phyloP scores from a whole-genome alignment of 2,113 vertebrate genomes.

The Epinephelus lanceolatus region DNA sequence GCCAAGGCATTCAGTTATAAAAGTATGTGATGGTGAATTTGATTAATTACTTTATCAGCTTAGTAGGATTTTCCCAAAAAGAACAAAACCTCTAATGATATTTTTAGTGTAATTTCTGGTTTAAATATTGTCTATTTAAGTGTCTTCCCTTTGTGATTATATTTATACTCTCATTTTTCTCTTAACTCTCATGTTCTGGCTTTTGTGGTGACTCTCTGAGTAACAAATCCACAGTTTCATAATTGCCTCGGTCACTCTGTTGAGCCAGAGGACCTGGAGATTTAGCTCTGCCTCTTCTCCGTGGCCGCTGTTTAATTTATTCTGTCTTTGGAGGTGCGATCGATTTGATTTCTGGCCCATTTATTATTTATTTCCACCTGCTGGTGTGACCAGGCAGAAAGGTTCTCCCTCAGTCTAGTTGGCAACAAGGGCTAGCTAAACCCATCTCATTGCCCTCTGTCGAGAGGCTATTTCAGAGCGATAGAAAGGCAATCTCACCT shows the following conservation, averaged over 20 bases:
- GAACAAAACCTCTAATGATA: conserved; percentile 18
- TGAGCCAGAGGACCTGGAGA: not conserved
- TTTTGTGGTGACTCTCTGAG: not conserved
- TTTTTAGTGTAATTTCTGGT: conserved; percentile 25
- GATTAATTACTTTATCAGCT: conserved; percentile 49
- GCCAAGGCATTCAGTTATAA: conserved; percentile 38
- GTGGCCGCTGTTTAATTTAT: conserved; percentile 40
- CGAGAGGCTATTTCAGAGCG: conserved; percentile 22
- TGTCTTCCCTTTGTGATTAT: not conserved
- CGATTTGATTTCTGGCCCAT: conserved; percentile 23
- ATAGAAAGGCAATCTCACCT: conserved; percentile 55
- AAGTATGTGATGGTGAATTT: conserved; percentile 26
- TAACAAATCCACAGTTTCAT: not conserved
- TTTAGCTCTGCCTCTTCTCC: not conserved
- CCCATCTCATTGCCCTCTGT: conserved; percentile 42
- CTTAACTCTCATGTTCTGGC: not conserved
- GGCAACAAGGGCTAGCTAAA: conserved; percentile 21
- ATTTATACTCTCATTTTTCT: not conserved
- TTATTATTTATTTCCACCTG: conserved; percentile 23
- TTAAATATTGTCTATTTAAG: conserved; percentile 18
- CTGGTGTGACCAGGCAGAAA: not conserved
- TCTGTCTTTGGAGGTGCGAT: conserved; percentile 10
- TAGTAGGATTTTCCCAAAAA: conserved; percentile 23
- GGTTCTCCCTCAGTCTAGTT: conserved; percentile 40
- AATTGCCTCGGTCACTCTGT: not conserved